phyloP scores from a whole-genome alignment of 2,113 vertebrate genomes.

The Tyrannus savana region DNA sequence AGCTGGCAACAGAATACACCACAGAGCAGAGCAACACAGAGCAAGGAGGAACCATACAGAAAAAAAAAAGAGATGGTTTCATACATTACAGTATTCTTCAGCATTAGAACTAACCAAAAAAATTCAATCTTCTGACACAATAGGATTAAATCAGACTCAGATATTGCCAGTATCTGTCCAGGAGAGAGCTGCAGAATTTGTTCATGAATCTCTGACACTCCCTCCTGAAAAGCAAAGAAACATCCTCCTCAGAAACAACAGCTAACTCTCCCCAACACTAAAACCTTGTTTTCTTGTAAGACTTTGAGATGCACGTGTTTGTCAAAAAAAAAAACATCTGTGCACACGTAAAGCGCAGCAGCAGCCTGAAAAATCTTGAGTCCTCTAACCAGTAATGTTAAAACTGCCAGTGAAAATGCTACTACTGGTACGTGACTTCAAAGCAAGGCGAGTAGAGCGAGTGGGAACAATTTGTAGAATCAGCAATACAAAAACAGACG shows the following conservation, averaged over 20 bases:
- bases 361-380: not conserved
- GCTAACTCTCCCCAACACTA: not conserved
- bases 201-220: not conserved
- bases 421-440: not conserved
- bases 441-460: fast-evolving
- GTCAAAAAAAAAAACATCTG: not conserved
- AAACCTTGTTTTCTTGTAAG: not conserved
- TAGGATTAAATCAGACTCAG: not conserved
- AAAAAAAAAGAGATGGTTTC: not conserved
- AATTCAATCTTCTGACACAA: not conserved
- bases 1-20: not conserved
- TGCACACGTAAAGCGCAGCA: not conserved
- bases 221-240: not conserved
- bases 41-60: not conserved
- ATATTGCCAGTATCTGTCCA: not conserved
- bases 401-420: not conserved
- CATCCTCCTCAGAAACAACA: not conserved
- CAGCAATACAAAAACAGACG: not conserved
- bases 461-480: not conserved
- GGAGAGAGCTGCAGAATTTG: not conserved
- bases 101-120: not conserved
- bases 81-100: not conserved
- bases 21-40: not conserved
- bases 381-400: fast-evolving
- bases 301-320: not conserved